Conservation (phyloP, 2,797 vertebrate genomes). For the Gila robusta region DNA sequence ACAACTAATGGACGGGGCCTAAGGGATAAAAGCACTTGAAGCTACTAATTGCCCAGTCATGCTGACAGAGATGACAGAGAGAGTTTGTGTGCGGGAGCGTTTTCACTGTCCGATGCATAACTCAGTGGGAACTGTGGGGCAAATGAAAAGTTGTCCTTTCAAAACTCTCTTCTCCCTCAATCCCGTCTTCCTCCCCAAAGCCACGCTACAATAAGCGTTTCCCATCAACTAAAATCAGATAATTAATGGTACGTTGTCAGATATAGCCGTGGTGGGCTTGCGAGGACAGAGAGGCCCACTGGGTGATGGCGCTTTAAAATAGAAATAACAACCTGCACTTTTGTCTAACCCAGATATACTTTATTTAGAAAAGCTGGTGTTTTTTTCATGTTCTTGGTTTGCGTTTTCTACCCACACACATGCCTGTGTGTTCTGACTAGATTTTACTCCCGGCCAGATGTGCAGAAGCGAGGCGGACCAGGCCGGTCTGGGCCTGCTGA, state of each 20-base stretch:
- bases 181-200: constrained; percentile 7
- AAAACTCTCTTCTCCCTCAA: constrained; percentile 13
- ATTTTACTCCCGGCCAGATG: constrained; percentile 76
- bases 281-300: constrained; percentile 54
- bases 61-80: constrained; percentile 56
- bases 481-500: constrained; percentile 5
- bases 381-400: constrained; percentile 80
- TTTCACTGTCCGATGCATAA: constrained; percentile 11
- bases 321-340: constrained; percentile 74
- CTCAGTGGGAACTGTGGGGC: constrained; percentile 38
- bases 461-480: constrained; percentile 72
- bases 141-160: constrained; percentile 26
- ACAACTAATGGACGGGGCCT: constrained; percentile 55
- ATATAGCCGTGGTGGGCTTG: constrained; percentile 55
- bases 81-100: constrained; percentile 36
- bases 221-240: constrained; percentile 72
- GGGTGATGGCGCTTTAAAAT: constrained; percentile 74
- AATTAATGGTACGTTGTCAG: constrained; percentile 72
- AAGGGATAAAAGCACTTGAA: constrained; percentile 50
- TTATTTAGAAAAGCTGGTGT: constrained; percentile 82
- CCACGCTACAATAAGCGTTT: constrained; percentile 42
- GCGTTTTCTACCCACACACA: constrained; percentile 79
- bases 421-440: constrained; percentile 65
- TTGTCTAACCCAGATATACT: constrained; percentile 76
- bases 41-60: constrained; percentile 59